Evolutionary conservation across 2,113 vertebrate genomes (phyloP), one percentile per base, ranked within the genome.

Genomic region (Hydropotes inermis): DNA sequence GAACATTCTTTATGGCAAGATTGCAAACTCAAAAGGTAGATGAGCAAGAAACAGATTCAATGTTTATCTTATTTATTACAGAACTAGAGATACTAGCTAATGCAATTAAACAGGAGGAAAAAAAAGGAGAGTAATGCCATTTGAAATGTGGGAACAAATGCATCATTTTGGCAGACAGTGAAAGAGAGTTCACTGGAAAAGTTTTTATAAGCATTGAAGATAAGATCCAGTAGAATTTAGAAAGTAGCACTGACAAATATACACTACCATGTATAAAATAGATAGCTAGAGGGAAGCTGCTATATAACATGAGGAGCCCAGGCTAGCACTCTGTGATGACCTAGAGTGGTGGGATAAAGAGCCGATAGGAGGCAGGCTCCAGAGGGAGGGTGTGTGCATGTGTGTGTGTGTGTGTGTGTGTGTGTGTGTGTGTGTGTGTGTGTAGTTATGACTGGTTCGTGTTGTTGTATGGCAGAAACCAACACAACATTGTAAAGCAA

Each of bases 361-460:
- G 36, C 36, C 12, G 11, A 27, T 74, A 43, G 70, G 36, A 74
- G 36, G 70, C n/a, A 74, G 36, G 70, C 5, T 74, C 70, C 39
- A 25, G 70, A 43, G 70, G 36, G 36, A 43, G 70, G 10, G 27
- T 1, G 25, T 60, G 36, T 39, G 36, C 23, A 10, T 23, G n/a
- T 0, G 0, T 21, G n/a, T 70, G 1, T 36, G 9, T 10, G 16
- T n/a, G 16, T n/a, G 15, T 17, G 17, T 21, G 30, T 33, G 61
- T 60, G 58, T 55, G 19, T 55, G 54, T 55, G 55, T 61, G 30
- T n/a, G n/a, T n/a, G n/a, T n/a, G n/a, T n/a, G n/a, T 30, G 13
- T 64, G 16, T 70, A 36, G 9, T 70, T 70, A 70, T 36, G 33
- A 70, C 64, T 17, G n/a, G 33, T 70, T 70, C 5, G 0, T 70